Conservation (phyloP, 2,113 vertebrate species). For the Anguilla rostrata region DNA sequence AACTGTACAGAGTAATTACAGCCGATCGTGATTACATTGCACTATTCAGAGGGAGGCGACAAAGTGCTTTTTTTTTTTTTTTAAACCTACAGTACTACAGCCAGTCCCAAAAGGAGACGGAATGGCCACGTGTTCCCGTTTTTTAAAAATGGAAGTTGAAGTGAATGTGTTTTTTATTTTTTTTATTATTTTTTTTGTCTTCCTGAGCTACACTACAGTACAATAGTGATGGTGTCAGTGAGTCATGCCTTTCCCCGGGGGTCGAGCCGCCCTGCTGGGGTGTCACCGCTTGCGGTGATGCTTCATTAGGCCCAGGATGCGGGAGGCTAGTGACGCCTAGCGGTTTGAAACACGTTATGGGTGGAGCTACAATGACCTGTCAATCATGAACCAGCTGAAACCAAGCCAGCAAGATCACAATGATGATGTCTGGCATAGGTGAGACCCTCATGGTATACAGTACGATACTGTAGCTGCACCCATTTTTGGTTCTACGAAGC, state of each 20-base stretch:
- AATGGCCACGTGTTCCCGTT: conserved; percentile 31
- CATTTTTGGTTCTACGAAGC: neutral
- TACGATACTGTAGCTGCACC: neutral
- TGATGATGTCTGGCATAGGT: neutral
- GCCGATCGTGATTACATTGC: conserved; percentile 96
- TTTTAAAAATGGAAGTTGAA: conserved; percentile 28
- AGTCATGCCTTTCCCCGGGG: conserved; percentile 51
- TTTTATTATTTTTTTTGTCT: conserved; percentile 11
- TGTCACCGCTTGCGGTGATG: conserved; percentile 82
- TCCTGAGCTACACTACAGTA: conserved; percentile 67
- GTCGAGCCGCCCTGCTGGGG: conserved; percentile 37
- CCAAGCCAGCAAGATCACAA: neutral
- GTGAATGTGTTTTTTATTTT: conserved; percentile 4
- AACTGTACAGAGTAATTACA: conserved; percentile 95
- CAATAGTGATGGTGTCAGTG: conserved; percentile 49
- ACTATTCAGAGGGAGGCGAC: conserved; percentile 77
- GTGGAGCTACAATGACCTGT: neutral
- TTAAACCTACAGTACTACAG: conserved; percentile 66
- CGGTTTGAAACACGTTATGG: neutral
- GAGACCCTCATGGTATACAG: too few species aligned
- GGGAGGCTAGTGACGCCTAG: conserved; percentile 62
- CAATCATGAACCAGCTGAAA: neutral
- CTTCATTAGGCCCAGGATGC: conserved; percentile 98
- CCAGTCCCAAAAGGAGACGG: conserved; percentile 46
- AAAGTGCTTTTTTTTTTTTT: conserved; percentile 60